Conservation (phyloP, 1,140 invertebrate genomes). For the Sycophila sp. region DNA sequence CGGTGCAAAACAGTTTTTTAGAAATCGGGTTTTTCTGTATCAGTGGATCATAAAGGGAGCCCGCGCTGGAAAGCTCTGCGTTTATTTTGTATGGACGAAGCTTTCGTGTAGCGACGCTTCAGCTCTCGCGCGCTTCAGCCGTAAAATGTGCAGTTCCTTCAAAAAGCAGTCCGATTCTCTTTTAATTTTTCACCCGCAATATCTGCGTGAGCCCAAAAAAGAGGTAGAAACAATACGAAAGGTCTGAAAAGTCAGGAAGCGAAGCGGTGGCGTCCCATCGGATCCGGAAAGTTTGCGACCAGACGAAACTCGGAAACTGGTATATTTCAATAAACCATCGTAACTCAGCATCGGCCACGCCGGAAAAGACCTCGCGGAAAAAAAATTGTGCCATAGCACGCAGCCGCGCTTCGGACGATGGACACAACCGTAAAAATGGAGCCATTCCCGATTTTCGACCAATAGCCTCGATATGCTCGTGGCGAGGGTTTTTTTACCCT, state of each 20-base stretch:
- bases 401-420: background rate
- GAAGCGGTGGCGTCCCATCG: background rate
- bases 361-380: background rate
- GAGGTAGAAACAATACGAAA: background rate
- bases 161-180: background rate
- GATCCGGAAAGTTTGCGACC: background rate
- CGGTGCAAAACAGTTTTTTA: background rate
- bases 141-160: background rate
- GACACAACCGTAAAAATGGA: constrained; percentile 9
- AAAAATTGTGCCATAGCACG: background rate
- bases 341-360: background rate
- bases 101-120: background rate
- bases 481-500: background rate
- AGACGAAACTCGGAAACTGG: background rate
- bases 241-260: background rate
- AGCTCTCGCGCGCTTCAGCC: no score
- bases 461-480: background rate
- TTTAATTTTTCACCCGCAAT: background rate
- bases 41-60: background rate
- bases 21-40: constrained; percentile 6
- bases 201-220: background rate
- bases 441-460: constrained; percentile 2
- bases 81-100: background rate
- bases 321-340: constrained; percentile 11
- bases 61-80: background rate